Conservation (phyloP, 2,113 vertebrate genomes). For the Hepsetus odoe region DNA sequence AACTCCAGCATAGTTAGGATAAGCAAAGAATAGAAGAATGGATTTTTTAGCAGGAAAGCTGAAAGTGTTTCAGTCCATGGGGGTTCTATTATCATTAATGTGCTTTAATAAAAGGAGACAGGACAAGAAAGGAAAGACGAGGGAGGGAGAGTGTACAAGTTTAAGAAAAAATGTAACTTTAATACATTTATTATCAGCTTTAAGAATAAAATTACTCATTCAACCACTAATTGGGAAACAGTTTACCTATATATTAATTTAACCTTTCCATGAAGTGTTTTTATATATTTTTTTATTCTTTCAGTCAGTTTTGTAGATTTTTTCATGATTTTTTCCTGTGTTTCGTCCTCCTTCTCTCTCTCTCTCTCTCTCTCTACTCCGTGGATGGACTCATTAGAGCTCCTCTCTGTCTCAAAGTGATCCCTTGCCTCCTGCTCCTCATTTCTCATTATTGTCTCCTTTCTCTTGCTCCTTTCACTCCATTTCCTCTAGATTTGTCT, state of each 20-base stretch:
- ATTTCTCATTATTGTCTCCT: slow-evolving; percentile 49
- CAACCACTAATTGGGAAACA: slow-evolving; percentile 63
- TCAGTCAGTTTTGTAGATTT: slow-evolving; percentile 64
- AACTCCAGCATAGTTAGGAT: too few species aligned
- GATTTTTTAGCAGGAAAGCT: too few species aligned
- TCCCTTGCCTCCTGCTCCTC: slow-evolving; percentile 49
- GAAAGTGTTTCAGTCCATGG: too few species aligned
- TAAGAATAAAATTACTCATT: slow-evolving; percentile 76
- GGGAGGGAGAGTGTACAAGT: slow-evolving; percentile 74
- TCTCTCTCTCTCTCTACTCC: slow-evolving; percentile 50
- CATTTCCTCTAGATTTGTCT: slow-evolving; percentile 64
- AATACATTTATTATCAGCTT: slow-evolving; percentile 76
- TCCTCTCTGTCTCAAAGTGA: slow-evolving; percentile 62
- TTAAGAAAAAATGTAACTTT: slow-evolving; percentile 79
- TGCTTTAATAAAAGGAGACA: neutral
- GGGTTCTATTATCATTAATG: too few species aligned
- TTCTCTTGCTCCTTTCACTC: slow-evolving; percentile 30
- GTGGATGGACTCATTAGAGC: slow-evolving; percentile 62
- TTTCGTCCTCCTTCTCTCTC: slow-evolving; percentile 62
- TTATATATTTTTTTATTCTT: slow-evolving; percentile 69
- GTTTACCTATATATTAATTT: slow-evolving; percentile 62
- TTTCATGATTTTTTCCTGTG: slow-evolving; percentile 59
- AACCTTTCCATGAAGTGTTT: slow-evolving; percentile 64
- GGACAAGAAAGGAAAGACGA: slow-evolving; percentile 68
- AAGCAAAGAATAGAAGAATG: too few species aligned